Base-by-base conservation (phyloP, 2,113 vertebrate genomes). In the Trichechus manatus region DNA sequence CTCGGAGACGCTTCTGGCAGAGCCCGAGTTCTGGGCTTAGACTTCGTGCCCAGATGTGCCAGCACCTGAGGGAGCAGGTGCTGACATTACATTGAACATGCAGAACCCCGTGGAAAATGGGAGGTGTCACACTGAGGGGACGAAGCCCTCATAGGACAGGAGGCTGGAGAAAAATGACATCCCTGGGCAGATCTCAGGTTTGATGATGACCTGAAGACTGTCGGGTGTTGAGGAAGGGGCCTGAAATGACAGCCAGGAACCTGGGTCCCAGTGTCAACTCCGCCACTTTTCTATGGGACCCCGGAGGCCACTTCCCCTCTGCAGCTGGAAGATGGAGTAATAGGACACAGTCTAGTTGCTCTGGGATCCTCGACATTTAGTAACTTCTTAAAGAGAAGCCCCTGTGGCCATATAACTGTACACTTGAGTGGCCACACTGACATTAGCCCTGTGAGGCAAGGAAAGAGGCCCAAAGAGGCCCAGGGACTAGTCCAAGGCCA, bases 11-110 rank as follows among this genome's bases (percentile, higher is more conserved):
- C 20, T 36, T 33, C 4, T 29, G 50, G 27, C 5, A 6, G 23
- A 70, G 29, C 39, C 47, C 0, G 0, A 42, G 42, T 1, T 56
- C 68, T 9, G 47, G 56, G 61, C 31, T 68, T 0, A 1, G 20
- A 61, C 27, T 59, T 44, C 59, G 8, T 14, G 75, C 53, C 70
- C 20, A 29, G 13, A 36, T 2, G 50, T 5, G 17, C 50, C n/a
- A 53, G 39, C 19, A 29, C 36, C 36, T 22, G 36, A 64, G n/a
- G 31, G 50, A 47, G 42, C 56, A 86, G 83, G 39, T 20, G 47
- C 50, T 36, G 11, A 15, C 23, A 0, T 9, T 47, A 56, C 31
- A 81, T 3, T 29, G 5, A 70, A 42, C 9, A 3, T 3, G 10
- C 11, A 39, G 87, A 50, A 53, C 15, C 36, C 15, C 15, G 63